Conservation (phyloP, 1,140 invertebrate genomes). For the Aphelenchoides fujianensis region DNA sequence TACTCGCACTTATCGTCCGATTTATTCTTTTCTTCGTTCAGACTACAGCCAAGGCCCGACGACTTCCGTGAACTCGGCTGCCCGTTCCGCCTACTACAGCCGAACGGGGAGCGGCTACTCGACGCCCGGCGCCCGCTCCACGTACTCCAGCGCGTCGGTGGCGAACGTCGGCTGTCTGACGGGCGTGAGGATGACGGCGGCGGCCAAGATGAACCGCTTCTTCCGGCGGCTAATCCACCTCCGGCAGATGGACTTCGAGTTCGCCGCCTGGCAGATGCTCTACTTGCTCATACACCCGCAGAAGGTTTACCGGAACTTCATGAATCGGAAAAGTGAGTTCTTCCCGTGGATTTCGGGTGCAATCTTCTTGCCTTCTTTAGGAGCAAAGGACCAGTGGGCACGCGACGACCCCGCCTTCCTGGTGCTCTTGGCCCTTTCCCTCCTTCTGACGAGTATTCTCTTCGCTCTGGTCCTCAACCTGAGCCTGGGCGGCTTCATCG, state of each 20-base stretch:
- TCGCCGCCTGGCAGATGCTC: slow-evolving; percentile 97
- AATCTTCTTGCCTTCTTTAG: slow-evolving; percentile 67
- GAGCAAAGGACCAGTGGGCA: slow-evolving; percentile 97
- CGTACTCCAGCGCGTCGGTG: slow-evolving; percentile 43
- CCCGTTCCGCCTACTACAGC: slow-evolving; percentile 23
- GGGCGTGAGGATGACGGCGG: slow-evolving; percentile 59
- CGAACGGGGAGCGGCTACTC: slow-evolving; percentile 48
- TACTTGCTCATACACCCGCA: slow-evolving; percentile 90
- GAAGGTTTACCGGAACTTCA: slow-evolving; percentile 94
- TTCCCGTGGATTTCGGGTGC: not conserved
- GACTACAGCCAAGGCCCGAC: slow-evolving; percentile 36
- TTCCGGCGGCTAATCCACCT: slow-evolving; percentile 83
- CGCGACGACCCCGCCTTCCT: slow-evolving; percentile 98
- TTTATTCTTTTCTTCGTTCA: not conserved
- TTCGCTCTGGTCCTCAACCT: slow-evolving; percentile 80
- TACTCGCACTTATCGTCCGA: slow-evolving; percentile 5
- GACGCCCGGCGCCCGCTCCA: slow-evolving; percentile 48
- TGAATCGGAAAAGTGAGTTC: slow-evolving; percentile 92
- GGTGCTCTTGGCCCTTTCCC: slow-evolving; percentile 80
- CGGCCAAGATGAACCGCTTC: slow-evolving; percentile 54
- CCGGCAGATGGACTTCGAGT: slow-evolving; percentile 99
- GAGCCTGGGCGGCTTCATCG: slow-evolving; percentile 74
- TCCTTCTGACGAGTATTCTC: slow-evolving; percentile 82
- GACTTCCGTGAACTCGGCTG: slow-evolving; percentile 34
- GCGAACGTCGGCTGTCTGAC: slow-evolving; percentile 59